Evolutionary conservation across 2,797 vertebrate genomes (phyloP), one percentile per base, ranked within the genome.

Genomic region (Selene dorsalis): DNA sequence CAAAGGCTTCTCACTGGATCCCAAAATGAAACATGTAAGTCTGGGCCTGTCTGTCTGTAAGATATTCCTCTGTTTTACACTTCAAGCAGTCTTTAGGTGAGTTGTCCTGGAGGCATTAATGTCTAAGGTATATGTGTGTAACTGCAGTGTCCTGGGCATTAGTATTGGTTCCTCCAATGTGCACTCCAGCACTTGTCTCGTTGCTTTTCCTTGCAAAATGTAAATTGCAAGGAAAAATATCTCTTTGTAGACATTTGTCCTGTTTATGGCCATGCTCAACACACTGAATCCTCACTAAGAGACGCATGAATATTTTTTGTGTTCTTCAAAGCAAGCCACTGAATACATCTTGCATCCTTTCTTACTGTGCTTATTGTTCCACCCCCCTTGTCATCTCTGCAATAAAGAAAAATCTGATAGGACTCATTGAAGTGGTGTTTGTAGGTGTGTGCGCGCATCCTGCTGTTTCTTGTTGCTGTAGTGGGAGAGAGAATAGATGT

Each of bases 1-100:
- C 73, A 95, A 95, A 94, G 93, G 92, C 78, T 94, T 94, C 38
- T 22, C 87, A 6, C 92, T 97, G 81, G 96, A 98, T 84, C 88
- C 94, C 84, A 96, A 94, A 79, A 95, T 99, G 88, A 97, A 96
- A 67, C 95, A 97, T 1, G 98, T 99, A 91, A 96, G 97, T 97
- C 79, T 45, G 58, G 20, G 72, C 12, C 17, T 30, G 12, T 65
- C 55, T 61, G 14, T 61, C 56, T 48, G 14, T 22, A 17, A 55
- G 14, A 55, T 60, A 32, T 45, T 69, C 18, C 17, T 67, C 26
- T 61, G 1, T 56, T 82, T 71, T 59, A 22, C 14, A 16, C 63
- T 78, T 62, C 26, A 69, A 35, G 4, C 48, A 69, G 58, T 47
- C 58, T 17, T 39, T 5, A 0, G 30, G 0, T 30, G 14, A n/a